Evolutionary conservation across 2,113 vertebrate genomes (phyloP), one percentile per base, ranked within the genome.

Genomic region (Phaethornis superciliosus): DNA sequence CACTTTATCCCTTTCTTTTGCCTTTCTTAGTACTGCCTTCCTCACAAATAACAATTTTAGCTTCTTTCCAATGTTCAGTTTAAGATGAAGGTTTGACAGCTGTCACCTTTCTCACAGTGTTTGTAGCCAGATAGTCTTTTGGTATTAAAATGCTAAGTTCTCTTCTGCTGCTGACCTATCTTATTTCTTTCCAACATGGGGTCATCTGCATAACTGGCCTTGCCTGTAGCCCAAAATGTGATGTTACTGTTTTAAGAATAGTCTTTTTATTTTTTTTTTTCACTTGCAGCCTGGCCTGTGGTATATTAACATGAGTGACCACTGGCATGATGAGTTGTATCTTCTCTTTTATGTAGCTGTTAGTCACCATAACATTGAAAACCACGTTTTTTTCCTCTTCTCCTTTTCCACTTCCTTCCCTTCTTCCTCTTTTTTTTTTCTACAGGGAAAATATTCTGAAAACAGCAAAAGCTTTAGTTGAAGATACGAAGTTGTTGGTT

Each of bases 401-500:
- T 58, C 5, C 4, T 92, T 88, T 93, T 75, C 37, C 9, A 54
- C 10, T 74, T 58, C 30, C 13, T 62, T 82, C n/a, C 12, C 37
- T 59, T 18, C 26, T 81, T 58, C 62, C 26, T 87, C 20, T 52
- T 74, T 60, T 6, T 3, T 60, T 78, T 60, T 44, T 6, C 58
- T 82, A 78, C 97, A 99, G 99, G 97, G 99, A 99, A 96, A 99
- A 98, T 96, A 99, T 99, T 79, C 96, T 99, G 97, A 99, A 99
- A 97, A 99, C 99, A 10, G 99, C 99, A 95, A 99, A 99, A 97
- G 98, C 99, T 51, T 97, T 99, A 96, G 99, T 99, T 74, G 99
- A 99, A 96, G 99, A 99, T 97, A 99, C 99, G 24, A 99, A 99
- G 92, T 96, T 99, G 86, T 97, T 99, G 82, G 99, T 99, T 47